Percentiles rank a stretch among this genome's conserved stretches.
Conservation (phyloP, 2,888 invertebrate species). For the Tipula confusa region DNA sequence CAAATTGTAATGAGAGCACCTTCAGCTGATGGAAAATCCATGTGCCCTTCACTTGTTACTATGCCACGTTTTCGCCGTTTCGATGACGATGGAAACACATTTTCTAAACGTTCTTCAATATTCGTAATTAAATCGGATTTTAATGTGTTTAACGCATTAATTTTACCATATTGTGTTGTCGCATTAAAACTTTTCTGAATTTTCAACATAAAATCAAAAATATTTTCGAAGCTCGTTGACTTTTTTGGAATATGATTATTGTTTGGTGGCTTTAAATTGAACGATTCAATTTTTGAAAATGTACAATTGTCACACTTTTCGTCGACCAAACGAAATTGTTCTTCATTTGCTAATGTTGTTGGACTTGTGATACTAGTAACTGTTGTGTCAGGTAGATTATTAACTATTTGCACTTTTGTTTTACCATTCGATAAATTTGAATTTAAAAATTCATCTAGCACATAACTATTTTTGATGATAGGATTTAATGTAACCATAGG, state of each 20-base stretch:
- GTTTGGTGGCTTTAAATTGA: neutral
- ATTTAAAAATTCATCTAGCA: neutral
- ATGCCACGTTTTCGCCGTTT: constrained; percentile 42
- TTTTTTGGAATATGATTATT: neutral
- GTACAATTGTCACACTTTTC: constrained; percentile 15
- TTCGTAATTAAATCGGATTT: constrained; percentile 56
- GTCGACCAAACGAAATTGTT: constrained; percentile 21
- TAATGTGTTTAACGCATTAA: constrained; percentile 42
- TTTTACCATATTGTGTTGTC: constrained; percentile 44
- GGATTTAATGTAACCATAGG: neutral
- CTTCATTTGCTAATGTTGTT: neutral
- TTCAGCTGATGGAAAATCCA: constrained; percentile 76
- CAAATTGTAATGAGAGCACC: constrained; percentile 78
- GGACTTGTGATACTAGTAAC: neutral
- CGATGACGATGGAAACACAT: constrained; percentile 49
- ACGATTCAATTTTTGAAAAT: neutral
- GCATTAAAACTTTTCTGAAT: constrained; percentile 43
- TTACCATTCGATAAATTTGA: neutral
- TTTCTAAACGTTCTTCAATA: constrained; percentile 56
- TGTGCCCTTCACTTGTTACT: constrained; percentile 52
- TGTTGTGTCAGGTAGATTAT: neutral
- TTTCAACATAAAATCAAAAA: constrained; percentile 44
- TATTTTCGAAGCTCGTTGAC: neutral
- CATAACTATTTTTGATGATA: neutral
- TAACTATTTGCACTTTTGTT: neutral